Percentiles rank a stretch among this genome's conserved stretches.
phyloP scores from a whole-genome alignment of 2,888 invertebrate genomes.

The Epistrophe grossulariae region DNA sequence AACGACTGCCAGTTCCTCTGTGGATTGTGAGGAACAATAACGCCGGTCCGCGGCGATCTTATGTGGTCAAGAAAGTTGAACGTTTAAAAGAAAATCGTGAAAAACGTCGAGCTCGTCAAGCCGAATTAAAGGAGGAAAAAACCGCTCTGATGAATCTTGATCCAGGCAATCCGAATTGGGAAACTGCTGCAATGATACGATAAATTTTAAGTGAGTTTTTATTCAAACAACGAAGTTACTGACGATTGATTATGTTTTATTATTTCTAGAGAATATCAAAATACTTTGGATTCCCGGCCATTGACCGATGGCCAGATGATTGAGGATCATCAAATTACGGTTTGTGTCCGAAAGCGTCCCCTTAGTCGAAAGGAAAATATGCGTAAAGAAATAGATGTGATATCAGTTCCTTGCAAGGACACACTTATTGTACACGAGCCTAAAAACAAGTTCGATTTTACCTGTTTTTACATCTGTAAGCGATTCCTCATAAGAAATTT shows the following conservation, averaged over 20 bases:
- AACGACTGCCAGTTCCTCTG: constrained; percentile 78
- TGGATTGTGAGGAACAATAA: constrained; percentile 82
- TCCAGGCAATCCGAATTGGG: constrained; percentile 99
- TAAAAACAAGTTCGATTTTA: constrained; percentile 98
- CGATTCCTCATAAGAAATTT: too few relatives aligned
- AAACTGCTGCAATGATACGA: constrained; percentile 98
- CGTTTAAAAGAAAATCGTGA: too few relatives aligned
- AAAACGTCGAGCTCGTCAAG: too few relatives aligned
- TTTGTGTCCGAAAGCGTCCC: constrained; percentile 98
- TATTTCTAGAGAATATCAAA: constrained; percentile 90
- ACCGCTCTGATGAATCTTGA: constrained; percentile 97
- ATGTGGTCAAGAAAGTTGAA: too few relatives aligned
- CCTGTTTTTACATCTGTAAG: constrained; percentile 93
- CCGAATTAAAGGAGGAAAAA: constrained; percentile 96
- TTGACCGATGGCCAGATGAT: constrained; percentile 93
- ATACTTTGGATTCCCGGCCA: constrained; percentile 93
- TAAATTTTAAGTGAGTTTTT: constrained; percentile 79
- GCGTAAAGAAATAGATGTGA: constrained; percentile 97
- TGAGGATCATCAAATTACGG: constrained; percentile 98
- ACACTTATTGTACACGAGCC: constrained; percentile 97
- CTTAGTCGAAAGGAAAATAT: constrained; percentile 95
- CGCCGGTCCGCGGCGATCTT: too few relatives aligned
- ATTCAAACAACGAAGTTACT: background rate
- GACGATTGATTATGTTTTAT: background rate
- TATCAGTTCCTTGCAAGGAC: constrained; percentile 98